Conservation (phyloP, 1,140 invertebrate genomes). For the Leptinotarsa undecemlineata region DNA sequence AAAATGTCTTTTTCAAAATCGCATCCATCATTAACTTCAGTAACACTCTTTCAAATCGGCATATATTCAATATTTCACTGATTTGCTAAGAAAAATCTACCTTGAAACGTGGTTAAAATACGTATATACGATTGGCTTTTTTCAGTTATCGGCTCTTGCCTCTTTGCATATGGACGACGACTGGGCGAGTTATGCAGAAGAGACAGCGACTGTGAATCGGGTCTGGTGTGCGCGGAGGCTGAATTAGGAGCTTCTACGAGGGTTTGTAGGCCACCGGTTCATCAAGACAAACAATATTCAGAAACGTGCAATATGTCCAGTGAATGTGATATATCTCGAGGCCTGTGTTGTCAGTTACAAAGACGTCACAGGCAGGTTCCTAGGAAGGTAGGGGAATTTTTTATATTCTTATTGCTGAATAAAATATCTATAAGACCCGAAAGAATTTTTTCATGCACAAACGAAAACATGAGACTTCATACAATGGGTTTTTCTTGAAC, state of each 20-base stretch:
- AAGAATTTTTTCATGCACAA: too few relatives aligned
- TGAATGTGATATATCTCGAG: conserved; percentile 83
- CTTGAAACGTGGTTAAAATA: too few relatives aligned
- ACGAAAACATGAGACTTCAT: too few relatives aligned
- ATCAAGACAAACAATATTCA: conserved; percentile 80
- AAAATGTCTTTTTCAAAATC: too few relatives aligned
- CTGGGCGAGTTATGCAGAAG: conserved; percentile 73
- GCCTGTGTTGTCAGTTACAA: conserved; percentile 86
- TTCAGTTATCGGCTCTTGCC: conserved; percentile 69
- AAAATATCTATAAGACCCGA: too few relatives aligned
- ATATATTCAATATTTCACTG: too few relatives aligned
- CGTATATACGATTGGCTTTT: conserved; percentile 57
- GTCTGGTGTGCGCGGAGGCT: conserved; percentile 68
- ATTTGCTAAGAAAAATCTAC: too few relatives aligned
- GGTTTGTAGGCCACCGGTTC: conserved; percentile 76
- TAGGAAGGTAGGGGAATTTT: conserved; percentile 66
- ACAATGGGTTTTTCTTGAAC: too few relatives aligned
- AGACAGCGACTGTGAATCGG: conserved; percentile 76
- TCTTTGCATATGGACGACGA: conserved; percentile 72
- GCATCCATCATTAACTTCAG: too few relatives aligned
- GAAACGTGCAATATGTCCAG: conserved; percentile 81
- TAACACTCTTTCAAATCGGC: too few relatives aligned
- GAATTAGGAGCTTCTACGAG: conserved; percentile 59
- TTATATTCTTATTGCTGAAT: too few relatives aligned
- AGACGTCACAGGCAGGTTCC: conserved; percentile 81